Evolutionary conservation across 2,797 vertebrate genomes (phyloP).

Genomic region (Sebastes hopkinsi): DNA sequence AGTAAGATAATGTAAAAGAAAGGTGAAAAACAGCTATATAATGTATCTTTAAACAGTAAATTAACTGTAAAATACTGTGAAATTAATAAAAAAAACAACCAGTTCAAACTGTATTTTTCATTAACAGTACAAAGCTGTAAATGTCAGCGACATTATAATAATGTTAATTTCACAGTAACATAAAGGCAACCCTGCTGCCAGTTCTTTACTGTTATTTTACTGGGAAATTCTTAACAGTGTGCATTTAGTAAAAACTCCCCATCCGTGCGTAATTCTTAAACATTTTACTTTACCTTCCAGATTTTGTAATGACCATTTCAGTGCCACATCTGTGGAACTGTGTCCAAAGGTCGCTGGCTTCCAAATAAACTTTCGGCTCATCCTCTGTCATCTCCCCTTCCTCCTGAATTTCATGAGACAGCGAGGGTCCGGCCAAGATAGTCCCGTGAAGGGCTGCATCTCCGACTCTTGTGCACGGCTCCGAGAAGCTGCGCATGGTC

Average conservation of each 20-base stretch:
- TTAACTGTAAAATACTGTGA: no score
- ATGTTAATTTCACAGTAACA: no score
- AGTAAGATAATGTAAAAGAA: no score
- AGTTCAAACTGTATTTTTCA: no score
- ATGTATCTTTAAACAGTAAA: no score
- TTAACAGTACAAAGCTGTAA: no score
- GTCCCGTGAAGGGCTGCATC: slow-evolving; percentile 84
- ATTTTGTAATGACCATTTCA: slow-evolving; percentile 98
- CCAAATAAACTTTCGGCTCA: slow-evolving; percentile 91
- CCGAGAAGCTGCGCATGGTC: slow-evolving; percentile 53
- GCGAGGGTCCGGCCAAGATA: slow-evolving; percentile 82
- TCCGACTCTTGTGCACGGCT: slow-evolving; percentile 72
- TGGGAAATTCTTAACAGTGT: not conserved
- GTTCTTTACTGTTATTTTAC: no score
- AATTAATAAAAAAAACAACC: no score
- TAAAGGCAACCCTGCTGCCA: no score
- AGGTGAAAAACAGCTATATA: no score
- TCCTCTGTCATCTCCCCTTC: slow-evolving; percentile 85
- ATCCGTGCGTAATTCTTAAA: not conserved
- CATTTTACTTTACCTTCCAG: slow-evolving; percentile 88
- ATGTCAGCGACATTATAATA: no score
- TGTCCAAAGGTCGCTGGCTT: slow-evolving; percentile 92
- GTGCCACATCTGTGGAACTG: slow-evolving; percentile 93
- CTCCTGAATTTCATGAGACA: slow-evolving; percentile 79
- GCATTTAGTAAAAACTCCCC: not conserved